A percentile compares a stretch with the other conserved stretches of the same genome.
phyloP scores from a whole-genome alignment of 1,140 invertebrate species.

The Drosophila funebris region DNA sequence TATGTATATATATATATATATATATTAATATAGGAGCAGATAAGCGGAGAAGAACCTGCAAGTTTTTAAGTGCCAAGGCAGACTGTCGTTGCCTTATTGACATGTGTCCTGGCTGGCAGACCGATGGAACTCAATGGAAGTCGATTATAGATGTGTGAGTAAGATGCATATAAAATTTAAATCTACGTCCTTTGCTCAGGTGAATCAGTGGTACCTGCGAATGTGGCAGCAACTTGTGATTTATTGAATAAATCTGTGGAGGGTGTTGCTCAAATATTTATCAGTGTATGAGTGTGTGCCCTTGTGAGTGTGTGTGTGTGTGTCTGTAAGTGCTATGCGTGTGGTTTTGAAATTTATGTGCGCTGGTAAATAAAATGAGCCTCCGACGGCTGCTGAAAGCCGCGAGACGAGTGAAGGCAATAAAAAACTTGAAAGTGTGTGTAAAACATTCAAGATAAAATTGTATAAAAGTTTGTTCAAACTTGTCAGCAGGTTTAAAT shows the following conservation, averaged over 20 bases:
- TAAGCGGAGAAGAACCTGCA: constrained; percentile 17
- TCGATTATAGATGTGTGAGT: constrained; percentile 26
- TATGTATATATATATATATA: background rate
- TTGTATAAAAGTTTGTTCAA: constrained; percentile 26
- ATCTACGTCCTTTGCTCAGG: constrained; percentile 47
- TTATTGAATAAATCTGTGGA: constrained; percentile 78
- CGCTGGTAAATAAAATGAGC: constrained; percentile 67
- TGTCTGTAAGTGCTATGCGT: constrained; percentile 24
- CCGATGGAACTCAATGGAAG: constrained; percentile 2
- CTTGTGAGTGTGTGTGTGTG: constrained; percentile 14
- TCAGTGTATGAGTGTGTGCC: constrained; percentile 31
- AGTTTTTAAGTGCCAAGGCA: constrained; percentile 59
- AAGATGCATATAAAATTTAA: constrained; percentile 70
- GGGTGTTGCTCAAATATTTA: constrained; percentile 71
- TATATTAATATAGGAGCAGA: constrained; percentile 9
- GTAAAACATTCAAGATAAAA: constrained; percentile 55
- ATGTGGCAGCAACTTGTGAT: constrained; percentile 61
- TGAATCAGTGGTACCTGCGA: constrained; percentile 19
- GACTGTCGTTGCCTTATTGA: constrained; percentile 45
- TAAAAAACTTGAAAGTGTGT: constrained; percentile 64
- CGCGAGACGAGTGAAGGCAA: constrained; percentile 62
- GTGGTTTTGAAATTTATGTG: constrained; percentile 72
- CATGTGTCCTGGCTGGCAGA: constrained; percentile 56
- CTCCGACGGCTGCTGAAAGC: constrained; percentile 61
- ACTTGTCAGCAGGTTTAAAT: constrained; percentile 22